These are phyloP conservation scores for Neomorphus geoffroyi DNA, from an alignment of 2,797 vertebrate species.

Conservation along the genomic window DNA sequence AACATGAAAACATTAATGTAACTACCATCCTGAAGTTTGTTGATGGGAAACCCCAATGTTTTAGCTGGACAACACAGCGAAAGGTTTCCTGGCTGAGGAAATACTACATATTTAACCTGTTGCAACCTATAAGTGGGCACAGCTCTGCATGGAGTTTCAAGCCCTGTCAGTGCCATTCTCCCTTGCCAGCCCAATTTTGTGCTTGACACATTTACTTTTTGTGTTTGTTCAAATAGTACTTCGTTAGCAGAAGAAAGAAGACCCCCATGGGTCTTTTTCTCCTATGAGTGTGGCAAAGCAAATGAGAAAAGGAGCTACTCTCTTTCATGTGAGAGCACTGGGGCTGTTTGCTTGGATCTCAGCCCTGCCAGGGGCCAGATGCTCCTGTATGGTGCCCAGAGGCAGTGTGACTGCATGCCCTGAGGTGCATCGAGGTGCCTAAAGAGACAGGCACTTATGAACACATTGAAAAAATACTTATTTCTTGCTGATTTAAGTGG, in stretches of 20 bases:
- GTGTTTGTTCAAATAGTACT: neutral
- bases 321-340: neutral
- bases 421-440: neutral
- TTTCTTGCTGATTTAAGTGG: neutral
- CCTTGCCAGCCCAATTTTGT: neutral
- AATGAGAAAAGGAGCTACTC: neutral
- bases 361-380: neutral
- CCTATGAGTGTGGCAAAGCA: neutral
- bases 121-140: neutral
- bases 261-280: neutral
- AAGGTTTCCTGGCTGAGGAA: neutral
- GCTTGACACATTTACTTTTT: neutral
- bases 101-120: neutral
- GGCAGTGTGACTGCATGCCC: neutral
- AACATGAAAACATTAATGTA: neutral
- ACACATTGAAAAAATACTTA: neutral
- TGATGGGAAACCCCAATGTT: neutral
- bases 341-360: neutral
- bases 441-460: neutral
- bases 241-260: neutral
- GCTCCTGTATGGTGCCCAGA: neutral
- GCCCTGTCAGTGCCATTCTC: neutral
- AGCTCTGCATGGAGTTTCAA: neutral
- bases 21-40: neutral
- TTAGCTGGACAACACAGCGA: neutral